Conservation (phyloP, 2,113 vertebrate genomes). For the Thinocorus orbignyianus region DNA sequence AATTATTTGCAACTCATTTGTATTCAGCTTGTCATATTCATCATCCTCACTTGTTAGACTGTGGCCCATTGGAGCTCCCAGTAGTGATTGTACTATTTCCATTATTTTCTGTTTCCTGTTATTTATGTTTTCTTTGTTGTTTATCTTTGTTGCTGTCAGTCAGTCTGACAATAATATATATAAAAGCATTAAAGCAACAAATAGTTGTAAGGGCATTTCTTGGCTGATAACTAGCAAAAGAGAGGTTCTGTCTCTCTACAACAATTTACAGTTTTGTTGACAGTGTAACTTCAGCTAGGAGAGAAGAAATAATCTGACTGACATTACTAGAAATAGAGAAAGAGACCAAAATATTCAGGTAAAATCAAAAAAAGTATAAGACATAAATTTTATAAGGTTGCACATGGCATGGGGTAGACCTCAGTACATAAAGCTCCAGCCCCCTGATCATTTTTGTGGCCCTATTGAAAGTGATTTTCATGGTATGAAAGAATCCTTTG, state of each 20-base stretch:
- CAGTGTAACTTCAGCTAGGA: background rate
- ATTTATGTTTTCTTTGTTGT: slow-evolving; percentile 49
- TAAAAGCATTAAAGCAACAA: slow-evolving; percentile 49
- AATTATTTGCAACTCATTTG: slow-evolving; percentile 47
- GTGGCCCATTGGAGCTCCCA: background rate
- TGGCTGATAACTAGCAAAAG: slow-evolving; percentile 38
- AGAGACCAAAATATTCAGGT: background rate
- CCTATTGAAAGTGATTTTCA: background rate
- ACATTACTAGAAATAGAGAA: background rate
- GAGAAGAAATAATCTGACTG: background rate
- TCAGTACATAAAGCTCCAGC: too few species aligned
- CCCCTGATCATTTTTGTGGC: too few species aligned
- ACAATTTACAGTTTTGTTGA: slow-evolving; percentile 39
- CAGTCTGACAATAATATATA: slow-evolving; percentile 45
- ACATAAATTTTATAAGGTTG: background rate
- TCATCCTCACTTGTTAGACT: slow-evolving; percentile 34
- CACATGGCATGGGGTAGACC: too few species aligned
- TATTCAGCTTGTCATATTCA: slow-evolving; percentile 47
- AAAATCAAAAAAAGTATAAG: background rate
- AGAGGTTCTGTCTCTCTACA: slow-evolving; percentile 7
- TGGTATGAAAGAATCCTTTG: background rate
- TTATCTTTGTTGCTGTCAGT: slow-evolving; percentile 60
- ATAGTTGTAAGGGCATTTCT: slow-evolving; percentile 31
- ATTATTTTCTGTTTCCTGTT: slow-evolving; percentile 6
- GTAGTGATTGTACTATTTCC: background rate